A percentile compares a stretch with the other conserved stretches of the same genome.
These are phyloP conservation scores for Eucidaris tribuloides DNA, from an alignment of 35 echinoderm and acorn worm species.

Conservation along the genomic window DNA sequence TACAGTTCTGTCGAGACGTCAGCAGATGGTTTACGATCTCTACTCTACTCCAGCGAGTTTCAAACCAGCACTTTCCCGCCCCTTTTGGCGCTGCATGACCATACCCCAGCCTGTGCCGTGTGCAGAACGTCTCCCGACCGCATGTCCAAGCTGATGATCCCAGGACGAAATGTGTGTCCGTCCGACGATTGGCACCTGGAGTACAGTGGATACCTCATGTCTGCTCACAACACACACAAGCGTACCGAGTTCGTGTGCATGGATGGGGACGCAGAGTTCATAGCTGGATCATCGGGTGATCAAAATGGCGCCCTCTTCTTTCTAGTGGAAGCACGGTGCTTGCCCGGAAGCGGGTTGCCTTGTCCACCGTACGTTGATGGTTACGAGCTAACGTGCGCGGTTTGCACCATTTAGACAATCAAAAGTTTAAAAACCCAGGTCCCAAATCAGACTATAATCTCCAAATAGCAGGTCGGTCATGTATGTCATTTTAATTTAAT, in stretches of 20 bases:
- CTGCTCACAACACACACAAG: not conserved
- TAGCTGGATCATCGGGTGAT: not conserved
- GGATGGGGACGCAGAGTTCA: not conserved
- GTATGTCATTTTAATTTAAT: no score
- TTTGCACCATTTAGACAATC: conserved; percentile 57
- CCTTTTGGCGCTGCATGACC: not conserved
- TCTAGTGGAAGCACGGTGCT: conserved; percentile 29
- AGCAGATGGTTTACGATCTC: not conserved
- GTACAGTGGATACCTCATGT: conserved; percentile 40
- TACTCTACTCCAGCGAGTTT: not conserved
- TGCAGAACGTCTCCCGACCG: not conserved
- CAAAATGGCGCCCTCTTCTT: conserved; percentile 24
- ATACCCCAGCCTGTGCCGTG: not conserved
- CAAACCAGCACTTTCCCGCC: not conserved
- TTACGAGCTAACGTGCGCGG: conserved; percentile 55
- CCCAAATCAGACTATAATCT: no score
- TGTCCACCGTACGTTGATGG: conserved; percentile 57
- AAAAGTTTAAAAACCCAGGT: no score
- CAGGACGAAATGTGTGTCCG: conserved; percentile 54
- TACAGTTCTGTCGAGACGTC: not conserved
- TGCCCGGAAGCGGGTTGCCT: conserved; percentile 19
- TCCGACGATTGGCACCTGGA: conserved; percentile 24
- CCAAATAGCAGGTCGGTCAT: no score
- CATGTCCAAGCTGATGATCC: conserved; percentile 14
- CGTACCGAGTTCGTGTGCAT: conserved; percentile 37